These are phyloP conservation scores for Coptodon rendalli DNA, from an alignment of 2,113 vertebrate genomes.

Conservation along the genomic window DNA sequence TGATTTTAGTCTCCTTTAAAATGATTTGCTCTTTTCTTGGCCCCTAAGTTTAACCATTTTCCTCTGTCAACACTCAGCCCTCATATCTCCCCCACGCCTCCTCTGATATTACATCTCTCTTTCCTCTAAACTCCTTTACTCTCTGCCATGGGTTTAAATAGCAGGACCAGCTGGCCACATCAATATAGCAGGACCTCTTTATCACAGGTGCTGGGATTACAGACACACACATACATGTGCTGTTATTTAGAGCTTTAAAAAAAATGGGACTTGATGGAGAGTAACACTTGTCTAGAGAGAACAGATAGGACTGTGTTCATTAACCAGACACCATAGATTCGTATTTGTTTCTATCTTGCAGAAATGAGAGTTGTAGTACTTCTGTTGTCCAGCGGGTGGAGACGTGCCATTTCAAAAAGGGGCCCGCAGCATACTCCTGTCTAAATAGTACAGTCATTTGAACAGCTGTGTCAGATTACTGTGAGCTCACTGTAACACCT, in stretches of 20 bases:
- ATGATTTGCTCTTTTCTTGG: neutral
- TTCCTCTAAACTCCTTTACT: constrained; percentile 22
- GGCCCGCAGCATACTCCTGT: neutral
- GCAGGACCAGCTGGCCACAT: constrained; percentile 53
- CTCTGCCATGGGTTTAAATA: constrained; percentile 54
- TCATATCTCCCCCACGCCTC: neutral
- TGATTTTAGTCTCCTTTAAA: neutral
- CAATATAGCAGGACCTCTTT: constrained; percentile 44
- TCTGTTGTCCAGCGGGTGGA: neutral
- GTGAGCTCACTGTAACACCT: neutral
- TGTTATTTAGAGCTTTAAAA: neutral
- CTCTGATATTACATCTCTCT: constrained; percentile 32
- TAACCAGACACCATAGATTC: neutral
- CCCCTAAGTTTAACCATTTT: neutral
- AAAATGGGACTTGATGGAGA: neutral
- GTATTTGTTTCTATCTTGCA: neutral
- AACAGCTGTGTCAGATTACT: neutral
- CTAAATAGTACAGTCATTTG: neutral
- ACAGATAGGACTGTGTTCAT: neutral
- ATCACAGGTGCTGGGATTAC: constrained; percentile 21
- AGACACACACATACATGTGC: neutral
- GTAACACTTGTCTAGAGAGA: neutral
- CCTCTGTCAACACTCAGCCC: neutral
- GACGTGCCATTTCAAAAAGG: neutral
- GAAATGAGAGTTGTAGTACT: neutral